Evolutionary conservation across 1,140 invertebrate species (phyloP).

Genomic region (Bombus pyrosoma): DNA sequence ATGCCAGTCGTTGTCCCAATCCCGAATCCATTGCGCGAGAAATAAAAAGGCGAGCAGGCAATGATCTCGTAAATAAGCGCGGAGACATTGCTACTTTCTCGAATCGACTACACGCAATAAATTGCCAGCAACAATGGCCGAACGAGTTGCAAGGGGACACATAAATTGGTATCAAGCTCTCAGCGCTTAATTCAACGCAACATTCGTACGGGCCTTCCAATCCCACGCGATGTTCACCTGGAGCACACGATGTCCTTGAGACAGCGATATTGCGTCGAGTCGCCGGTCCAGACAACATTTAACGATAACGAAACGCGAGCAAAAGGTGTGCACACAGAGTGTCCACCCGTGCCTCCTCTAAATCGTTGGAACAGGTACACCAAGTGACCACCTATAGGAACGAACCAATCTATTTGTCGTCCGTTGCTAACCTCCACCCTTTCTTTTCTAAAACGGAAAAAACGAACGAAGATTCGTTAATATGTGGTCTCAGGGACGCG

Average conservation of each 20-base stretch:
- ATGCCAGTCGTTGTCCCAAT: not conserved
- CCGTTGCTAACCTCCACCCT: no score
- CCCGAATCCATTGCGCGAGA: not conserved
- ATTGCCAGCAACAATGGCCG: constrained; percentile 13
- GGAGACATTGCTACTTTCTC: not conserved
- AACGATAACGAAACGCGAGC: constrained; percentile 34
- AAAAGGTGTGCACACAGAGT: constrained; percentile 15
- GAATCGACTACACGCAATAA: constrained; percentile 29
- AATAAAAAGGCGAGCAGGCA: not conserved
- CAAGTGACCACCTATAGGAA: constrained; percentile 11
- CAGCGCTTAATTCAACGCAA: constrained; percentile 23
- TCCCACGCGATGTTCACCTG: not conserved
- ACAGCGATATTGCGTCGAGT: constrained; percentile 7
- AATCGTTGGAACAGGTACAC: constrained; percentile 24
- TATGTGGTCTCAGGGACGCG: not conserved
- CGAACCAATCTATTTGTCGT: constrained; percentile 17
- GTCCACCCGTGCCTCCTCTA: constrained; percentile 10
- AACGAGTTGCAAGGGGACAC: not conserved
- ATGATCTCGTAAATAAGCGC: constrained; percentile 1
- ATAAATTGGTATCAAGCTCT: constrained; percentile 32
- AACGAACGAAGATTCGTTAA: not conserved
- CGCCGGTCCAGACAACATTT: not conserved
- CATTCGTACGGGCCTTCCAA: constrained; percentile 8
- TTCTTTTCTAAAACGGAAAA: not conserved
- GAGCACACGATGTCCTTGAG: constrained; percentile 28